Percentiles rank a stretch among this genome's conserved stretches.
Conservation (phyloP, 2,888 invertebrate species). For the Drosophila pseudotakahashii region DNA sequence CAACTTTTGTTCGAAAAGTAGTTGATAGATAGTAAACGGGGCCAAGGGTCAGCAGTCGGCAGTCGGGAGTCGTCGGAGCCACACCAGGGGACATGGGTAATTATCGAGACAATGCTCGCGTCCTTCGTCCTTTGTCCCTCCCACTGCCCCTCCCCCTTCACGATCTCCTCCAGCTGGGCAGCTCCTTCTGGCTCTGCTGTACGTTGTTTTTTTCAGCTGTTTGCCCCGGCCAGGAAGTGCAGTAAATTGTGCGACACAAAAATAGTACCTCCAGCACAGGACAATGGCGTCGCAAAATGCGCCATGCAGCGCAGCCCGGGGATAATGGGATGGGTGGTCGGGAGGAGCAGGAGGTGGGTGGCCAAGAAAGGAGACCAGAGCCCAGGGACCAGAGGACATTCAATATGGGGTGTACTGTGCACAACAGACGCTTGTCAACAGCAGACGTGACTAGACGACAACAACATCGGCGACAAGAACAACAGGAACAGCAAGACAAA, state of each 20-base stretch:
- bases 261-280: constrained; percentile 73
- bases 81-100: constrained; percentile 72
- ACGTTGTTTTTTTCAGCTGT: constrained; percentile 32
- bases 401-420: constrained; percentile 68
- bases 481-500: constrained; percentile 54
- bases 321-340: not conserved
- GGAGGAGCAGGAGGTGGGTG: not conserved
- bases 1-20: constrained; percentile 62
- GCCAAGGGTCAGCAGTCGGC: constrained; percentile 62
- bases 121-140: constrained; percentile 2
- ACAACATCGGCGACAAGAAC: constrained; percentile 47
- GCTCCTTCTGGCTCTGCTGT: constrained; percentile 35
- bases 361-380: constrained; percentile 19
- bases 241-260: constrained; percentile 79
- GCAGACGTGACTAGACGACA: constrained; percentile 78
- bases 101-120: constrained; percentile 73
- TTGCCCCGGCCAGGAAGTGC: constrained; percentile 68
- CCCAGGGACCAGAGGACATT: constrained; percentile 48
- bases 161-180: not conserved
- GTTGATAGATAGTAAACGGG: constrained; percentile 65
- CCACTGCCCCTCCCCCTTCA: not conserved
- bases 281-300: constrained; percentile 76
- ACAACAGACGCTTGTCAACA: constrained; percentile 74
- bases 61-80: constrained; percentile 33
- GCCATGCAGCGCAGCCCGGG: constrained; percentile 61